Conservation (phyloP, 2,888 invertebrate species). For the Mythimna pallens region DNA sequence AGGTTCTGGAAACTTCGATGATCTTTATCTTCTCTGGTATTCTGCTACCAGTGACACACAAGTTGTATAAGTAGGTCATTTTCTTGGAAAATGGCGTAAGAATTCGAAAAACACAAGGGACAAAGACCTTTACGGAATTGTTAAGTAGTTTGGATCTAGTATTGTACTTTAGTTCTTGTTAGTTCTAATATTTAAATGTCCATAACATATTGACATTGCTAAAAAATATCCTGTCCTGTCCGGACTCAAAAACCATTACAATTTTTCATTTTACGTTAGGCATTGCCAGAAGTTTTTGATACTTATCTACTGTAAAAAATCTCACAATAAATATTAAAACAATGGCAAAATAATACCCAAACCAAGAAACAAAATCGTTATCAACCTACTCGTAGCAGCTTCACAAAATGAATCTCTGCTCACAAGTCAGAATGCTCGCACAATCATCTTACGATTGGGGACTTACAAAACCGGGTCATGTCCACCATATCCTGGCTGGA, state of each 20-base stretch:
- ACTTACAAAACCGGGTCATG: constrained; percentile 63
- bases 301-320: not conserved
- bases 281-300: not conserved
- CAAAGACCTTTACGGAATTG: not conserved
- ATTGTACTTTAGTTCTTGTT: not conserved
- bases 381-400: not conserved
- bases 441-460: constrained; percentile 52
- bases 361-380: not conserved
- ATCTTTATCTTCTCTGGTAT: constrained; percentile 4
- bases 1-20: constrained; percentile 33
- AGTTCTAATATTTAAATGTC: not conserved
- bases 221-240: not conserved
- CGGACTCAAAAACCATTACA: not conserved
- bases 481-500: constrained; percentile 67
- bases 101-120: not conserved
- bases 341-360: not conserved
- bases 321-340: not conserved
- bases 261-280: not conserved
- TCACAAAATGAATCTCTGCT: constrained; percentile 15
- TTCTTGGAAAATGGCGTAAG: not conserved
- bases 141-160: not conserved
- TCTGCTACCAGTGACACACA: not conserved
- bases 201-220: not conserved
- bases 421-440: constrained; percentile 19
- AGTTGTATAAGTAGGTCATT: not conserved